These are phyloP conservation scores for Bilobella aurantiaca DNA, from an alignment of 1,140 invertebrate species.

Conservation along the genomic window DNA sequence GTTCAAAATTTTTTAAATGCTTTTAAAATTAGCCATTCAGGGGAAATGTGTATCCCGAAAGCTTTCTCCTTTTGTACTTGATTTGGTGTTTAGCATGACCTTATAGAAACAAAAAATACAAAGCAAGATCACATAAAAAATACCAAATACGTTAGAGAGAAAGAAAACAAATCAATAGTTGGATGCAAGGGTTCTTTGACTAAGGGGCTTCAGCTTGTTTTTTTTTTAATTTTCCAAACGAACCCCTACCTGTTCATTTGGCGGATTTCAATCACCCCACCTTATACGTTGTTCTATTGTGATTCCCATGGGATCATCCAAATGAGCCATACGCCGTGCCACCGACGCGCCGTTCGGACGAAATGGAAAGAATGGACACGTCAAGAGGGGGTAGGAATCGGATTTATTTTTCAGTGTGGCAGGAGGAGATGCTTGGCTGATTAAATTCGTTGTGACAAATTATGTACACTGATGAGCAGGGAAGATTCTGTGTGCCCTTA, in stretches of 20 bases:
- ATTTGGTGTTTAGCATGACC: too few species aligned
- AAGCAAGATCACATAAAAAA: too few species aligned
- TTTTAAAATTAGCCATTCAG: too few species aligned
- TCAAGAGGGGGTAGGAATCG: constrained; percentile 13
- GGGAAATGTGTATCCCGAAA: too few species aligned
- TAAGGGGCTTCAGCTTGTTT: too few species aligned
- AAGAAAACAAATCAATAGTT: too few species aligned
- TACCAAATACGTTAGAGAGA: too few species aligned
- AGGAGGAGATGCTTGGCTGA: constrained; percentile 32
- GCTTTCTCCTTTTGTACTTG: too few species aligned
- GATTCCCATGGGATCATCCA: not conserved
- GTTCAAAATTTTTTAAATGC: too few species aligned
- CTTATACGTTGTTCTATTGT: not conserved
- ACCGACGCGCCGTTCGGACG: not conserved
- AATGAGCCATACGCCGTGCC: not conserved
- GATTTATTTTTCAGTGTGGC: constrained; percentile 22
- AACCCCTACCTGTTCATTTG: not conserved
- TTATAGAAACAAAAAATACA: too few species aligned
- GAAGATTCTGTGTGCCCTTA: not conserved
- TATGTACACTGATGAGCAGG: constrained; percentile 29
- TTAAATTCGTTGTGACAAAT: constrained; percentile 36
- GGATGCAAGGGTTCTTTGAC: too few species aligned
- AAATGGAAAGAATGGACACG: not conserved
- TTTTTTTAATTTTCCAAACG: too few species aligned
- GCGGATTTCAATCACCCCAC: not conserved